Conservation (phyloP, 2,113 vertebrate species). For the Mus musculus region DNA sequence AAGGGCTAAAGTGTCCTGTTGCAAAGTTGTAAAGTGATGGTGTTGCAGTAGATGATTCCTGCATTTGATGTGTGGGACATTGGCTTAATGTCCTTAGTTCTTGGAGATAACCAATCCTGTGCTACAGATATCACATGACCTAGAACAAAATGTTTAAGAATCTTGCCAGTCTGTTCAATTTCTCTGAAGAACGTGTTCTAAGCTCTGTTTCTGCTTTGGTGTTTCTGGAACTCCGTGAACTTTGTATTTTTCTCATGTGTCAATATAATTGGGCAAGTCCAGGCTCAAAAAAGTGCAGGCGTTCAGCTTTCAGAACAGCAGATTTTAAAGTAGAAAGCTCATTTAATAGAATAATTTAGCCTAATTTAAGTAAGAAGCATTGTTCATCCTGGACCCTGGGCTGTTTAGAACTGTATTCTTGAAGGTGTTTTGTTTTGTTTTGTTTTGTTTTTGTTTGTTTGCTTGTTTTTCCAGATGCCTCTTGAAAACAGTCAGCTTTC, state of each 20-base stretch:
- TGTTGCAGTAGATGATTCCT: neutral
- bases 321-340: constrained; percentile 34
- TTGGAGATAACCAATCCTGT: neutral
- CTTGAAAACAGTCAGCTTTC: constrained; percentile 38
- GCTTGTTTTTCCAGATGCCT: neutral
- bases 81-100: neutral
- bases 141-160: neutral
- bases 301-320: neutral
- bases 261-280: constrained; percentile 69
- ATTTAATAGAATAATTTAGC: constrained; percentile 46
- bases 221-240: constrained; percentile 76
- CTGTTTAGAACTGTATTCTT: constrained; percentile 64
- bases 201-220: neutral
- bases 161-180: neutral
- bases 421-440: constrained; percentile 19
- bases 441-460: too few relatives aligned
- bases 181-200: neutral
- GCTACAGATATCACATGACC: neutral
- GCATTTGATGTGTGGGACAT: neutral
- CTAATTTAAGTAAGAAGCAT: constrained; percentile 40
- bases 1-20: neutral
- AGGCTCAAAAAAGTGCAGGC: neutral
- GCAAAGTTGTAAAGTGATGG: neutral
- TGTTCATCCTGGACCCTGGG: constrained; percentile 43
- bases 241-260: constrained; percentile 62